Evolutionary conservation across 2,797 vertebrate genomes (phyloP).

Genomic region (Lacerta bilineata): DNA sequence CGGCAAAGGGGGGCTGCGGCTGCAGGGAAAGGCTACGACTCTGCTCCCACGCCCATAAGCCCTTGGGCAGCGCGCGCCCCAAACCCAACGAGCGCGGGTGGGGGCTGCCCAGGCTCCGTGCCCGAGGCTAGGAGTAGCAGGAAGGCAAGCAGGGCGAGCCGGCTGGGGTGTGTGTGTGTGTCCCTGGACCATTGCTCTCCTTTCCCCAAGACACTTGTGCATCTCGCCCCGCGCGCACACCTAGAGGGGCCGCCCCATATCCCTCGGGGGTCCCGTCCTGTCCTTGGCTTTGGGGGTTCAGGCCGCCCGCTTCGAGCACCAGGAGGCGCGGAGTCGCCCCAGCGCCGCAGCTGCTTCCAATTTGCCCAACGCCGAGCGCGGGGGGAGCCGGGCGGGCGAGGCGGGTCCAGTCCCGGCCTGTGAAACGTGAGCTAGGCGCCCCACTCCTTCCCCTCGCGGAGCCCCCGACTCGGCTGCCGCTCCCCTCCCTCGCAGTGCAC

Average conservation of each 20-base stretch:
- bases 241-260: background rate
- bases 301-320: background rate
- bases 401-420: constrained; percentile 15
- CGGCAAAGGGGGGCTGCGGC: too few relatives aligned
- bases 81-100: too few relatives aligned
- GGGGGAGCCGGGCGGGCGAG: constrained; percentile 46
- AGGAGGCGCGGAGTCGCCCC: constrained; percentile 68
- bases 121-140: too few relatives aligned
- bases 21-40: too few relatives aligned
- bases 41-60: too few relatives aligned
- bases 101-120: too few relatives aligned
- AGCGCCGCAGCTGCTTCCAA: constrained; percentile 84
- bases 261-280: background rate
- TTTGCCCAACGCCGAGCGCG: constrained; percentile 73
- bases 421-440: background rate
- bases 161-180: background rate
- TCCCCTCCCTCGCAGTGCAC: constrained; percentile 37
- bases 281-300: too few relatives aligned
- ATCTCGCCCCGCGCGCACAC: too few relatives aligned
- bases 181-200: too few relatives aligned
- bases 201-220: too few relatives aligned
- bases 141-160: background rate
- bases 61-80: too few relatives aligned
- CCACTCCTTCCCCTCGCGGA: constrained; percentile 33
- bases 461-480: constrained; percentile 56